Evolutionary conservation across 2,888 invertebrate species (phyloP), one percentile per base, ranked within the genome.

Genomic region (Drosophila neotestacea): DNA sequence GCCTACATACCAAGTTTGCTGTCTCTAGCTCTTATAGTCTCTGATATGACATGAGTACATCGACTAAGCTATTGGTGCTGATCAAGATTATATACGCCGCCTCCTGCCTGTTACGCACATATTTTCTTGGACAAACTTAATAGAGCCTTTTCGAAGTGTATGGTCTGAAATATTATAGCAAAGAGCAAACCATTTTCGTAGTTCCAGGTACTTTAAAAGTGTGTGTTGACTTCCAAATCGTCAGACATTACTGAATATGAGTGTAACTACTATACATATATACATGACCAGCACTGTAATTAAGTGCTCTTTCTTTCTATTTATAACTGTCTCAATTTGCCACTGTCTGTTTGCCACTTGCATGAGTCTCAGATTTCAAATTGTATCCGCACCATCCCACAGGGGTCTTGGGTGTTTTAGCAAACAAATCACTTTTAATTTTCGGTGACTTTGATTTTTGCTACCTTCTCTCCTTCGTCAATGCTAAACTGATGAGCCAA

Each of bases 401-500:
- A 32, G 69, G 54, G 85, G 76, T 82, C 78, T 81, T 80, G 76
- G 78, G 89, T 70, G 88, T 89, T 85, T 85, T 85, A 66, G 79
- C 85, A 89, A 85, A 89, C 89, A 89, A 89, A 87, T 86, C 90
- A 89, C 88, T 88, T 89, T 89, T 87, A 87, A 87, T 87, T 87
- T 87, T 88, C 71, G 77, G 80, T 85, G 90, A 87, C 90, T 87
- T 87, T 89, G 86, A 89, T 88, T 89, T 89, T 88, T 82, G 65
- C 63, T 28, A 4, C 42, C 55, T 34, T 42, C 10, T 7, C 22
- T 22, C 10, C 11, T n/a, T 6, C 27, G 13, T 10, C 42, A n/a
- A 41, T 16, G 22, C 30, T 9, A 4, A 13, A 36, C 11, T 54
- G 48, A 41, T 52, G 38, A 32, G 44, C 74, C 65, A 74, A 78